Percentiles rank a stretch among this genome's conserved stretches.
These are phyloP conservation scores for Acrocyrtus sp. DNA, from an alignment of 2,888 invertebrate species.

Conservation along the genomic window DNA sequence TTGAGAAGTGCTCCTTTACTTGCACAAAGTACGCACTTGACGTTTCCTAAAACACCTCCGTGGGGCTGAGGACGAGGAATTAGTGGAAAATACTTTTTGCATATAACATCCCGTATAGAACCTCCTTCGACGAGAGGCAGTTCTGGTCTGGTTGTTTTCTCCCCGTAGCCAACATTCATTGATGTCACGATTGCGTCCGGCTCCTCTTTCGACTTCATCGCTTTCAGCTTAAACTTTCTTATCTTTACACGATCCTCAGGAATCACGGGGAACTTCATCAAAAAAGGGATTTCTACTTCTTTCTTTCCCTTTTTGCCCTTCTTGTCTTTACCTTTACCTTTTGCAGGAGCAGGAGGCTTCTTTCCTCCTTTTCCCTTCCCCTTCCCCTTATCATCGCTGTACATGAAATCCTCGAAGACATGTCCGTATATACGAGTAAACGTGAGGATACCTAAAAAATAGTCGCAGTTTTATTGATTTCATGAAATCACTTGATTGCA, in stretches of 20 bases:
- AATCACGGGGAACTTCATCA: conserved; percentile 56
- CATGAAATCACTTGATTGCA: not conserved
- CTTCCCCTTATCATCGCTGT: conserved; percentile 53
- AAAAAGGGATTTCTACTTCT: conserved; percentile 50
- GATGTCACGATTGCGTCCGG: conserved; percentile 46
- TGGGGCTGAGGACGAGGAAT: conserved; percentile 61
- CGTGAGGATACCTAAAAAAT: conserved; percentile 53
- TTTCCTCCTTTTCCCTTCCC: too few species aligned
- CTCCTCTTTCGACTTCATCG: conserved; percentile 18
- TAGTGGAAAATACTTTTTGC: conserved; percentile 58
- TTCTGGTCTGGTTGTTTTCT: conserved; percentile 47
- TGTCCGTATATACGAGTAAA: conserved; percentile 59
- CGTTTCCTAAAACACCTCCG: conserved; percentile 59
- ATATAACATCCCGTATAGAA: conserved; percentile 58
- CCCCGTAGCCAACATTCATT: conserved; percentile 39
- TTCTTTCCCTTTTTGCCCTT: conserved; percentile 46
- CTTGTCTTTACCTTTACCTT: conserved; percentile 32
- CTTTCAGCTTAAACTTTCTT: conserved; percentile 14
- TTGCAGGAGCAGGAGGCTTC: conserved; percentile 18
- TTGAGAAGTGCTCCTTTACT: conserved; percentile 50
- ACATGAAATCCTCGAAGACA: conserved; percentile 60
- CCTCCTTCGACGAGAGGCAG: conserved; percentile 49
- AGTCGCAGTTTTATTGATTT: not conserved
- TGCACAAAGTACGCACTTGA: conserved; percentile 53
- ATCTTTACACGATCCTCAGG: conserved; percentile 45